A percentile compares a stretch with the other conserved stretches of the same genome.
phyloP scores from a whole-genome alignment of 2,113 vertebrate species.

The Dunckerocampus dactyliophorus region DNA sequence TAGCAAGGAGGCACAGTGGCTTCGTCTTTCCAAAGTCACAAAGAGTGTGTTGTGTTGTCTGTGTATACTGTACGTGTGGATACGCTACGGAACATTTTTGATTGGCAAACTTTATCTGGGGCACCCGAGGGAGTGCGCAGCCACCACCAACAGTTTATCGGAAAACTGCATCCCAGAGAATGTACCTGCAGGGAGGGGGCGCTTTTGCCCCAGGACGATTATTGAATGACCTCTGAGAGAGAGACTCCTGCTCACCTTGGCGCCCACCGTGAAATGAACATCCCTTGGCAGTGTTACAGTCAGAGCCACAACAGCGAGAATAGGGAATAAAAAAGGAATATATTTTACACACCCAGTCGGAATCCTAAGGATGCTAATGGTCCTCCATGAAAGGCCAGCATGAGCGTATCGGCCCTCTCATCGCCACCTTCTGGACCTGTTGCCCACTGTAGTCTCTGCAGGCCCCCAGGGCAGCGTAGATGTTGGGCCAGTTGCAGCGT shows the following conservation, averaged over 20 bases:
- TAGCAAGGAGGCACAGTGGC: slow-evolving; percentile 37
- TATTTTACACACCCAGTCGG: slow-evolving; percentile 78
- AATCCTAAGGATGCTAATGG: slow-evolving; percentile 84
- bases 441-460: slow-evolving; percentile 82
- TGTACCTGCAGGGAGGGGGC: slow-evolving; percentile 59
- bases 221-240: slow-evolving; percentile 75
- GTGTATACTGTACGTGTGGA: slow-evolving; percentile 12
- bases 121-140: slow-evolving; percentile 57
- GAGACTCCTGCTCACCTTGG: slow-evolving; percentile 59
- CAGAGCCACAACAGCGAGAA: slow-evolving; percentile 26
- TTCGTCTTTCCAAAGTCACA: slow-evolving; percentile 68
- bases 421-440: slow-evolving; percentile 45
- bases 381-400: slow-evolving; percentile 82
- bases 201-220: slow-evolving; percentile 64
- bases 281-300: slow-evolving; percentile 31
- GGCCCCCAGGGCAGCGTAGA: slow-evolving; percentile 76
- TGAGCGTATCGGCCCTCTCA: slow-evolving; percentile 64
- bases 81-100: slow-evolving; percentile 53
- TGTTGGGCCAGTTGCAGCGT: slow-evolving; percentile 78
- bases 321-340: not conserved
- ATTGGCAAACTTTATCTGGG: slow-evolving; percentile 76
- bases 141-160: slow-evolving; percentile 75
- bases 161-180: slow-evolving; percentile 73
- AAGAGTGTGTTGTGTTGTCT: slow-evolving; percentile 15
- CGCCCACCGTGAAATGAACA: slow-evolving; percentile 59